These are phyloP conservation scores for Oscheius sp. DNA, from an alignment of 2,888 invertebrate genomes.

Conservation along the genomic window DNA sequence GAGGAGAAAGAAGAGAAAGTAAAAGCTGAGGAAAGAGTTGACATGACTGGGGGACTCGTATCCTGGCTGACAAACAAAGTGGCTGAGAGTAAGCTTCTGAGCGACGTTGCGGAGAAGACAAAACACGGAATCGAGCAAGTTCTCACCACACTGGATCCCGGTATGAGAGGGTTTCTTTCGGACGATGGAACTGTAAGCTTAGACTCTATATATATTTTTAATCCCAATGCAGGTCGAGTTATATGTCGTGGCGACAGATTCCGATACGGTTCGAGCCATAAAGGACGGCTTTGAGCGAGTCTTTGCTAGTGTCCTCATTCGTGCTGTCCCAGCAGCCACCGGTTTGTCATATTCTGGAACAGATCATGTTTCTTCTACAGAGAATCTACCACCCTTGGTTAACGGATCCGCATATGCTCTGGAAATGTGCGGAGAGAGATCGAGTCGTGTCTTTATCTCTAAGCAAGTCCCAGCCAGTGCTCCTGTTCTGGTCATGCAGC, in stretches of 20 bases:
- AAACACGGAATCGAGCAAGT: conserved; percentile 57
- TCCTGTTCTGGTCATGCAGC: conserved; percentile 47
- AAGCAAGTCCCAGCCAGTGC: conserved; percentile 38
- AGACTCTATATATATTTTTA: neutral
- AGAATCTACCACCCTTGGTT: conserved; percentile 36
- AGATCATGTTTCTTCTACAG: conserved; percentile 24
- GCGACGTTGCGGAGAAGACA: conserved; percentile 53
- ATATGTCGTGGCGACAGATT: conserved; percentile 12
- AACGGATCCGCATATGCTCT: conserved; percentile 39
- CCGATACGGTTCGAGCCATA: conserved; percentile 1
- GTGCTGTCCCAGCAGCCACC: conserved; percentile 26
- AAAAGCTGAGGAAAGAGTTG: conserved; percentile 26
- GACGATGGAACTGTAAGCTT: conserved; percentile 47
- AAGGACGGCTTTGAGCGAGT: conserved; percentile 38
- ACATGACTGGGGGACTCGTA: conserved; percentile 56
- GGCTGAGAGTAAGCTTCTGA: conserved; percentile 50
- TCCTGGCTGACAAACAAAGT: conserved; percentile 55
- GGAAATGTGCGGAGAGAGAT: conserved; percentile 35
- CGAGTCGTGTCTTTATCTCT: conserved; percentile 40
- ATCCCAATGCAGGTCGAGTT: conserved; percentile 19
- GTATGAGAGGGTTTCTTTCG: conserved; percentile 56
- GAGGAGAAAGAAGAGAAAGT: neutral
- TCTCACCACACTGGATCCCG: conserved; percentile 57
- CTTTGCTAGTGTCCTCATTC: conserved; percentile 26
- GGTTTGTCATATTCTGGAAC: neutral